A percentile compares a stretch with the other conserved stretches of the same genome.
Conservation (phyloP, 2,888 invertebrate genomes). For the Acrobasis consociella region DNA sequence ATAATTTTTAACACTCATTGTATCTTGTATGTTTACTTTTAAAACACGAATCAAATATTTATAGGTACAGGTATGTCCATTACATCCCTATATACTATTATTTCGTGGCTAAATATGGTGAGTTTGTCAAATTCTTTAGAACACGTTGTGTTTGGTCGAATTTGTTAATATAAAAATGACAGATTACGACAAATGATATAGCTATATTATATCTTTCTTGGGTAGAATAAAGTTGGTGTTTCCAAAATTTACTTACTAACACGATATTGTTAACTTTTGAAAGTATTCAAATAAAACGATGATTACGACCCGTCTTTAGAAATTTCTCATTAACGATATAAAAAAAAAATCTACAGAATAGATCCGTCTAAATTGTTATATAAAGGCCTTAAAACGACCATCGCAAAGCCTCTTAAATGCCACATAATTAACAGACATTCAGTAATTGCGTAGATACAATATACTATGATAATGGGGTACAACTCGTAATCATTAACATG, state of each 20-base stretch:
- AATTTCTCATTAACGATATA: too few species aligned
- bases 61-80: background rate
- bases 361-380: background rate
- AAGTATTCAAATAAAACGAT: too few species aligned
- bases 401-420: background rate
- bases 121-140: background rate
- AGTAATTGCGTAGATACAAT: constrained; percentile 1
- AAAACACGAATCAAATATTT: constrained; percentile 3
- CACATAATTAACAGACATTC: background rate
- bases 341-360: too few species aligned
- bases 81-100: background rate
- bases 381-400: background rate
- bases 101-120: background rate
- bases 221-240: background rate
- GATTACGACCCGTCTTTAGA: too few species aligned
- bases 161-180: constrained; percentile 1
- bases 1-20: too few species aligned
- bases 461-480: background rate
- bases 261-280: background rate
- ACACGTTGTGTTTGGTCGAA: constrained; percentile 11
- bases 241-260: background rate
- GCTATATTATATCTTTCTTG: background rate
- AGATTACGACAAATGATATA: background rate
- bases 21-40: background rate
- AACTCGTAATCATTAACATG: constrained; percentile 1